Base-by-base conservation (phyloP, 1,140 invertebrate genomes). In the Bombus affinis region DNA sequence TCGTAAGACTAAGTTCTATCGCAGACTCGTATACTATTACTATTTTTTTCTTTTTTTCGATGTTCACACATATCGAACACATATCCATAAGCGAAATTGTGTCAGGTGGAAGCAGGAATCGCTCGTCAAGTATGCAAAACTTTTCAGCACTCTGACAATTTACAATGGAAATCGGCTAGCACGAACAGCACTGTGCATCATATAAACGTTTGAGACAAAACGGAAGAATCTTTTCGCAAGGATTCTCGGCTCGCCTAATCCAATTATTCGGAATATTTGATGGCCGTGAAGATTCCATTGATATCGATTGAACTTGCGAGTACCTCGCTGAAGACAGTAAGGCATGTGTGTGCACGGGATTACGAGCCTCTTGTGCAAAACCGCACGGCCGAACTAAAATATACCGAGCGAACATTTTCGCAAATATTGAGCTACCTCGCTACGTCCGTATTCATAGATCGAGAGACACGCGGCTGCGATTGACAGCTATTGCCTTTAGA, bases 41-140 rank as follows among this genome's bases (percentile, higher is more conserved):
- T 66, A n/a, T 15, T 65, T 22, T 37, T 68, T 22, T 32, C 32
- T 32, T 35, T 25, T 25, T 12, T 25, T 25, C 10, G 2, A n/a
- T 78, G 73, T 86, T 18, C 78, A 57, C 57, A 32, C 47, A 53
- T 53, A 83, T 82, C 65, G 71, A 39, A 8, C 59, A n/a, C 35
- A 37, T 59, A 79, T 59, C 53, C 47, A 22, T 6, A 53, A 77
- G 37, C 10, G 42, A 47, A 78, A 84, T 25, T 44, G 18, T 71
- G 81, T 37, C 59, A 35, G 76, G 22, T 32, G 53, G 53, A 83
- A 68, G n/a, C 78, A 76, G 79, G 32, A 68, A 39, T 42, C 62
- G 73, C 86, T 89, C 86, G 88, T 88, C 83, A 88, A 88, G 75
- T 89, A 91, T 91, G 88, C 89, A 91, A 91, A 89, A 89, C 83